Conservation (phyloP, 2,888 invertebrate genomes). For the Netelia fuscicornis region DNA sequence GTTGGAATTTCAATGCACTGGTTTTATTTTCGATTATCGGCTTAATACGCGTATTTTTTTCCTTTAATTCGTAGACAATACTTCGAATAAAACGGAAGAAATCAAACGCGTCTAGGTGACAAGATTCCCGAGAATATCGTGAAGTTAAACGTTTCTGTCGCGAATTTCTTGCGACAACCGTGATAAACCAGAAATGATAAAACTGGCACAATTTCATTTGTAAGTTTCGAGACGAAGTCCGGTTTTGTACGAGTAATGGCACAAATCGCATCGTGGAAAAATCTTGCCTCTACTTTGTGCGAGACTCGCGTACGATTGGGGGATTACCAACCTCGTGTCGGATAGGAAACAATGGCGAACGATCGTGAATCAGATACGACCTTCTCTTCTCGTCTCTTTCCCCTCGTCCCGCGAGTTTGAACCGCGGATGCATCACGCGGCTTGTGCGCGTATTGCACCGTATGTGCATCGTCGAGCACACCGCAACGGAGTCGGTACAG, state of each 20-base stretch:
- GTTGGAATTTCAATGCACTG: too few species aligned
- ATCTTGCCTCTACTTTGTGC: slow-evolving; percentile 54
- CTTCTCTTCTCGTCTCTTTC: slow-evolving; percentile 13
- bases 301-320: slow-evolving; percentile 62
- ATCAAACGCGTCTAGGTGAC: slow-evolving; percentile 40
- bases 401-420: slow-evolving; percentile 47
- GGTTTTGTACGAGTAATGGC: not conserved
- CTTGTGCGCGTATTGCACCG: slow-evolving; percentile 49
- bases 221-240: too few species aligned
- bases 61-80: not conserved
- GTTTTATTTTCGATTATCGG: slow-evolving; percentile 2
- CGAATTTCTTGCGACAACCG: too few species aligned
- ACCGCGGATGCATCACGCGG: slow-evolving; percentile 10
- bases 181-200: too few species aligned
- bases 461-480: slow-evolving; percentile 32
- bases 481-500: slow-evolving; percentile 13
- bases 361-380: slow-evolving; percentile 70
- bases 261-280: slow-evolving; percentile 25
- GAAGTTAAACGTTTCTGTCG: too few species aligned
- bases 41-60: not conserved
- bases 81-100: not conserved
- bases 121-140: too few species aligned
- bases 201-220: too few species aligned
- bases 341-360: slow-evolving; percentile 70
- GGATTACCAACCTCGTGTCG: slow-evolving; percentile 48